Conservation (phyloP, 2,888 invertebrate species). For the Ectropis crepuscularia region DNA sequence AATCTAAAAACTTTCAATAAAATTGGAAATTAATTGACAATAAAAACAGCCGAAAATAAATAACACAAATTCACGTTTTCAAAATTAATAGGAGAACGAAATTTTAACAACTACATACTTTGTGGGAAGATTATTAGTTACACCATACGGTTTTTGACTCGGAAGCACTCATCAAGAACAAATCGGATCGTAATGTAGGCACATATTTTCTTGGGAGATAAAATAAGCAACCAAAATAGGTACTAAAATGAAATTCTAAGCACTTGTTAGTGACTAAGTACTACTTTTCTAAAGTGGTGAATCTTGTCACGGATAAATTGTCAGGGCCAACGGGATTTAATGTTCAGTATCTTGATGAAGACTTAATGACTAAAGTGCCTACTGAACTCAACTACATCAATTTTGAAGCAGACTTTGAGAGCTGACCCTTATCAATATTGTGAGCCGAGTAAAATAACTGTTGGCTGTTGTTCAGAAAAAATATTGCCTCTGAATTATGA, state of each 20-base stretch:
- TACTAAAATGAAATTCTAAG: background rate
- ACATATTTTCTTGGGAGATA: too few relatives aligned
- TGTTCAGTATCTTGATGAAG: constrained; percentile 16
- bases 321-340: constrained; percentile 16
- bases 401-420: constrained; percentile 7
- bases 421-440: constrained; percentile 20
- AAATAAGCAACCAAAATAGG: background rate
- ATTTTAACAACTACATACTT: too few relatives aligned
- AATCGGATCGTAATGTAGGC: too few relatives aligned
- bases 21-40: too few relatives aligned
- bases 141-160: too few relatives aligned
- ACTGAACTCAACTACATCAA: constrained; percentile 7
- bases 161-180: too few relatives aligned
- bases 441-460: background rate
- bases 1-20: too few relatives aligned
- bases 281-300: constrained; percentile 12
- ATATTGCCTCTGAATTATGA: too few relatives aligned
- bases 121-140: too few relatives aligned
- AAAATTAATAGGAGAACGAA: too few relatives aligned
- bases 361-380: constrained; percentile 20
- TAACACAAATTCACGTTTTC: too few relatives aligned
- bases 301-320: constrained; percentile 24
- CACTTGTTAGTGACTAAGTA: background rate
- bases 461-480: background rate
- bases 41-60: too few relatives aligned